phyloP scores from a whole-genome alignment of 2,113 vertebrate species.

The Psophia crepitans region DNA sequence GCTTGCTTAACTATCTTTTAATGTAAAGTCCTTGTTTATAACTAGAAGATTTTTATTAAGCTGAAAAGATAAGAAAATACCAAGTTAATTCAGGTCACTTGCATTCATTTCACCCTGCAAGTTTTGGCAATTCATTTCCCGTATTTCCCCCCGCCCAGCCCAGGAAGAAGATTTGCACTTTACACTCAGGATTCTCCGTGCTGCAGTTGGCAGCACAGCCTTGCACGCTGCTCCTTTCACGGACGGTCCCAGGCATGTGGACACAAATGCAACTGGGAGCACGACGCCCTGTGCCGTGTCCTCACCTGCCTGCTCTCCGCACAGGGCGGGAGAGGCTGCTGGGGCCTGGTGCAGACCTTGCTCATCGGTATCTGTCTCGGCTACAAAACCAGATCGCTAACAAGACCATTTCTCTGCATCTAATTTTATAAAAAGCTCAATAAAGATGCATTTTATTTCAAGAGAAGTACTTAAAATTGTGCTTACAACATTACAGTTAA shows the following conservation, averaged over 20 bases:
- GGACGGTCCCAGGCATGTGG: not conserved
- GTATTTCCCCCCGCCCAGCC: no score
- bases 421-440: not conserved
- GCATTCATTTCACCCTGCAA: not conserved
- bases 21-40: not conserved
- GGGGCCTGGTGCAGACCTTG: not conserved
- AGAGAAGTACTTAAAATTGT: not conserved
- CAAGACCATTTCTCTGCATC: not conserved
- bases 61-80: not conserved
- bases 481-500: no score
- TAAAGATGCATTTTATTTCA: not conserved
- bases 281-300: not conserved
- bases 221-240: not conserved
- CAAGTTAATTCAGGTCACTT: not conserved
- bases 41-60: not conserved
- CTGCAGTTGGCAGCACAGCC: not conserved
- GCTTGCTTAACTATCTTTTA: not conserved
- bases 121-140: not conserved
- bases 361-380: accelerated
- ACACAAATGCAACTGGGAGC: not conserved
- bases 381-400: not conserved
- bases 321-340: no score
- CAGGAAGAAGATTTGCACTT: not conserved
- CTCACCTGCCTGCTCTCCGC: accelerated
- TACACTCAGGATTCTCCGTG: not conserved